Evolutionary conservation across 2,888 invertebrate species (phyloP), one percentile per base, ranked within the genome.

Genomic region (Melanophora roralis): DNA sequence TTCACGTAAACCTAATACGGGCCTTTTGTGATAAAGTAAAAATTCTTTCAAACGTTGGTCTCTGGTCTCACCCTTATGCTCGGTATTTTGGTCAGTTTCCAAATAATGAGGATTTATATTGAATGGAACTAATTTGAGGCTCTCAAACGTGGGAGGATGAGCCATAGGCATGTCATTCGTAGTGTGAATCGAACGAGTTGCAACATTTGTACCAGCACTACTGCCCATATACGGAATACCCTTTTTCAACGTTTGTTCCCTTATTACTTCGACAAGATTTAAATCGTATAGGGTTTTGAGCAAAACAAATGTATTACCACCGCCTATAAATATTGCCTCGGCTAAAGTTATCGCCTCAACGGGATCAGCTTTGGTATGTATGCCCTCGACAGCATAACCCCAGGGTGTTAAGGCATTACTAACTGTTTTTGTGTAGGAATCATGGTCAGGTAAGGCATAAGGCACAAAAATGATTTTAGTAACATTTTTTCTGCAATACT

Each of bases 161-260:
- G 92, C 92, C 73, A 96, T 95, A 3, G 96, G 96, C 96, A 96
- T 96, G 87, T 96, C 96, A 91, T 96, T 96, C 55, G 96, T 96
- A 4, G 96, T 96, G 84, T 94, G 92, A 84, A 96, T 96, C 82
- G 93, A 94, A 82, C 91, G 91, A 1, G 96, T 95, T 9, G 95
- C 94, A 12, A 96, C 94, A 91, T 96, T 96, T 12, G 95, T 95
- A 51, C 96, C 96, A 71, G 96, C 96, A 90, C 95, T 95, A 82
- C 93, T 93, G 14, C 95, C 95, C 78, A 96, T 94, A 84, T 95
- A 96, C 2, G 94, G 91, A 36, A 94, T 86, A 6, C 93, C 93
- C 55, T 93, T 92, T 85, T 91, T 87, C 51, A 94, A 84, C 1
- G 95, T 94, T 84, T 92, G 91, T 47, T 92, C 91, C 62, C 91